Base-by-base conservation (phyloP, 2,888 invertebrate genomes). In the Odiellus spinosus region DNA sequence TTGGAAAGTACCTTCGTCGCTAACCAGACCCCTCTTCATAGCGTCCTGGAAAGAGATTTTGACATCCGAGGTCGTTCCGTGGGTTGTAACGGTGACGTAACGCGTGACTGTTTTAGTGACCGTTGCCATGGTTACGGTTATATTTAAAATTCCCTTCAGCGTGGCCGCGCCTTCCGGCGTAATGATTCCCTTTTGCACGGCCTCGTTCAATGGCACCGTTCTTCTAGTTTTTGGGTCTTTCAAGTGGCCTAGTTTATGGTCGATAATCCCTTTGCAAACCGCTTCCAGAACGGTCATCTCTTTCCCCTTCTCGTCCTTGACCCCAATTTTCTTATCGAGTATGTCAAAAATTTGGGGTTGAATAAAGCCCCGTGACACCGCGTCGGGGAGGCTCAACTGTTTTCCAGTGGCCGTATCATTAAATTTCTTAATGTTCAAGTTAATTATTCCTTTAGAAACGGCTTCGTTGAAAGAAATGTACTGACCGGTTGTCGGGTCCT, bases 261-360 rank as follows among this genome's bases (percentile, higher is more conserved):
- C 60, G 50, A 66, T 58, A 35, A 67, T 58, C 32, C 66, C 67
- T 53, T 65, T 64, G 39, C 40, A 11, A 32, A 55, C 44, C 51
- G 91, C 82, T 64, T 88, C 84, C 56, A 91, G 69, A n/a, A 87
- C 81, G 45, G 75, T 78, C 33, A 88, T 66, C 67, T 90, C 87
- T 51, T 72, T 73, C 14, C 78, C 78, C n/a, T 58, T 55, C 52
- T 78, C 74, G 56, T 76, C 76, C 43, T 58, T 57, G 47, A 90
- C 76, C 42, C 88, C 90, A 60, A 90, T 78, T 56, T 77, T 78
- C 45, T 81, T 76, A 62, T 75, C 78, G 58, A 91, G 74, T 78
- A 86, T 82, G 68, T 87, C 85, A 35, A 59, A 59, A 5, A 66
- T 58, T 33, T 58, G 57, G 6, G 59, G 58, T 49, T 59, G 63